Evolutionary conservation across 2,113 vertebrate species (phyloP), one percentile per base, ranked within the genome.

Genomic region (Melanerpes formicivorus): DNA sequence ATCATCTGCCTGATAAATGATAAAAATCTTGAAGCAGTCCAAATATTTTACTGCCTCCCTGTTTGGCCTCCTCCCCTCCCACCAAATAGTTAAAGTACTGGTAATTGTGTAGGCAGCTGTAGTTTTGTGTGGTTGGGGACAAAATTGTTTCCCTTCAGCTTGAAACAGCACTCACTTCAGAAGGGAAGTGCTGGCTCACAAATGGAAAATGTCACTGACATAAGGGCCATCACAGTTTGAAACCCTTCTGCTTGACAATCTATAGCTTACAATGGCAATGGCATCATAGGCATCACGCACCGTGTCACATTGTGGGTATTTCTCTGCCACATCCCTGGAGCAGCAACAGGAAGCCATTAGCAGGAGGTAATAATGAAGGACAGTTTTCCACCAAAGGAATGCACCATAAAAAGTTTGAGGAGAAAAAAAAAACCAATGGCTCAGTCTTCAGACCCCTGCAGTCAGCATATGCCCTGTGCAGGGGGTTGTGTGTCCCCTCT

Each of bases 391-490:
- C 29, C 9, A 58, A 60, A 60, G 40, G 26, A 83, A 73, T 0
- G 2, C n/a, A 23, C 11, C 3, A 29, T 22, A 21, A 56, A 18
- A 34, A 9, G 15, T 54, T 72, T 48, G 54, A 52, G 67, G 22
- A 21, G 11, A 54, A 59, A 55, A 22, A 22, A 59, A 10, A 40
- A 40, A 40, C 40, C 40, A 40, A 40, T 16, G 8, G 14, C 19
- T 82, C 4, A 0, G 32, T 14, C 29, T 70, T 63, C 52, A 44
- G 37, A 5, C 58, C 14, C 23, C 56, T 26, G 42, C 26, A 75
- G n/a, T 18, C 42, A 32, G 26, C 0, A 0, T 5, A 4, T 16
- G 25, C 27, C n/a, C 32, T 23, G 5, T 6, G 5, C 18, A 32
- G 34, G 25, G 42, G 18, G 4, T 19, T 14, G 23, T 1, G 0